Base-by-base conservation (phyloP, 1,140 invertebrate species). In the Neodiprion pinetum region DNA sequence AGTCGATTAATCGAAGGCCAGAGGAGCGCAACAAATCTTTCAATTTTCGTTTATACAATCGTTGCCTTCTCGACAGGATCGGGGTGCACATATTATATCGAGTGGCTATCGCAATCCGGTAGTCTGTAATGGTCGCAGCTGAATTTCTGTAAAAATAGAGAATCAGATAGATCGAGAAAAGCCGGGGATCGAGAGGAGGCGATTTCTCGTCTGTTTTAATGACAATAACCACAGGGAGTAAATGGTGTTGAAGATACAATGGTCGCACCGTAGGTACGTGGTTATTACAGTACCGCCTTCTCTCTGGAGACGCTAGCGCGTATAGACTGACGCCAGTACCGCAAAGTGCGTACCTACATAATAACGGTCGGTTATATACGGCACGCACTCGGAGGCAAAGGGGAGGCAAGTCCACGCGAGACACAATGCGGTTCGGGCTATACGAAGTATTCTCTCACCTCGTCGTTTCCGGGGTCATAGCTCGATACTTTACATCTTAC, bases 381-480 rank as follows among this genome's bases (percentile, higher is more conserved):
- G 53, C 11, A 61, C 53, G 53, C 53, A 61, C 53, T 61, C 53
- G 1, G 2, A 21, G 1, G 53, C 53, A 61, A 61, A 61, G 53
- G 28, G 53, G 11, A 61, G 28, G 53, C 53, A 61, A 61, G 8
- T 12, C 53, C 53, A 61, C 53, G 53, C 53, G 11, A n/a, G 53
- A 5, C 53, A 61, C 53, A 61, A 61, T 61, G 53, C 53, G 53
- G 53, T 61, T 61, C 53, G 8, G 11, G 53, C 7, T 61, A n/a
- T 40, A 40, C 28, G 28, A 40, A 40, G 28, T 12, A n/a, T n/a
- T n/a, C n/a, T 61, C 53, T 61, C 53, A 61, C 53, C 53, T 61
- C 53, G 80, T 82, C 80, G 82, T 86, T 88, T 88, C 87, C 87
- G 86, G 87, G 86, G 82, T 88, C 87, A 86, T 79, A 82, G 75